Evolutionary conservation across 2,888 invertebrate species (phyloP).

Genomic region (Arctia plantaginis): DNA sequence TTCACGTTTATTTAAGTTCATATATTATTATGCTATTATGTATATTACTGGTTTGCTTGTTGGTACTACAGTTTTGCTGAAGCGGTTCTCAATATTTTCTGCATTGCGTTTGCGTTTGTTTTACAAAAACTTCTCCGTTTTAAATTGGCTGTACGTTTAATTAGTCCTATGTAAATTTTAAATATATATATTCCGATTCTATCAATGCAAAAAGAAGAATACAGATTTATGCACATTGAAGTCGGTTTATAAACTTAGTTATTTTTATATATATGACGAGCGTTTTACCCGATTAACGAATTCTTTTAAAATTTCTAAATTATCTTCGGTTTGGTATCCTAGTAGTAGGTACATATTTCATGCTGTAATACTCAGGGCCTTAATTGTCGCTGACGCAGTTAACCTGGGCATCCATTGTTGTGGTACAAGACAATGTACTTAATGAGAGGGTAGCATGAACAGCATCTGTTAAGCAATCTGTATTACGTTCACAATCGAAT

Average conservation of each 20-base stretch:
- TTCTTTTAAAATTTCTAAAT: not conserved
- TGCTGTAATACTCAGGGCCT: conserved; percentile 28
- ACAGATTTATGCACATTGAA: too few species aligned
- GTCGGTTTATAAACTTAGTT: too few species aligned
- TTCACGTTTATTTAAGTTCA: not conserved
- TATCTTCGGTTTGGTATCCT: conserved; percentile 11
- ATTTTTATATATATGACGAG: too few species aligned
- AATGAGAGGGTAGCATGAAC: conserved; percentile 39
- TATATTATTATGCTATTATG: not conserved
- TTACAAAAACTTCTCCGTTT: too few species aligned
- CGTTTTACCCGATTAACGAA: not conserved
- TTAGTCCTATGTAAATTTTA: too few species aligned
- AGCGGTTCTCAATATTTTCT: too few species aligned
- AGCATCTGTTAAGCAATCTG: conserved; percentile 11
- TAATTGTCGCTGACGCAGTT: conserved; percentile 47
- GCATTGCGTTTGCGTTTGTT: too few species aligned
- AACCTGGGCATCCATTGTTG: conserved; percentile 50
- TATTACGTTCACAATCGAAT: not conserved
- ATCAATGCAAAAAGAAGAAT: too few species aligned
- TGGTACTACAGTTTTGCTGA: too few species aligned
- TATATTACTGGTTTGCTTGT: too few species aligned
- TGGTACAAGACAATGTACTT: conserved; percentile 53
- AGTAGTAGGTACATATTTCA: conserved; percentile 17
- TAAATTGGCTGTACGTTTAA: too few species aligned
- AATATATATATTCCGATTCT: too few species aligned